Evolutionary conservation across 2,113 vertebrate genomes (phyloP), one percentile per base, ranked within the genome.

Genomic region (Tupaia chinensis): DNA sequence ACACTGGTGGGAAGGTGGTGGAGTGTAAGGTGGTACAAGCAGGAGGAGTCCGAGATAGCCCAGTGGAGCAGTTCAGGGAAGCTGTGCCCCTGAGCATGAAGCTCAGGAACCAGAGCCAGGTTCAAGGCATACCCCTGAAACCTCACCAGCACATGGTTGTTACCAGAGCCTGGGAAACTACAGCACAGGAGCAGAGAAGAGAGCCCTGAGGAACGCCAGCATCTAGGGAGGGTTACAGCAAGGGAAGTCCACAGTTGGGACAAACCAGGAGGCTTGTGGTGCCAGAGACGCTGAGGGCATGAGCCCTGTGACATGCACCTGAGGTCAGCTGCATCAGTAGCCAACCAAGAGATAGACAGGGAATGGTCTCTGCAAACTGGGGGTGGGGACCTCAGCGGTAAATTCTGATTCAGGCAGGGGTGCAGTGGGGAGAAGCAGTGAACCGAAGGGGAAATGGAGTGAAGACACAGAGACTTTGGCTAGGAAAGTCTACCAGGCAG

Each of bases 1-100:
- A 32, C 0, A 0, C 17, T 10, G 20, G 9, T 77, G 79, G 65
- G 34, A 32, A 72, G 44, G 1, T 4, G 0, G 5, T 1, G 3
- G 54, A 12, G n/a, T 4, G 13, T 0, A 12, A 91, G 54, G 34
- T 0, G 14, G 15, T 1, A 2, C 15, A 53, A 20, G 12, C 56
- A 27, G 8, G 11, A 25, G 58, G 15, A 12, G 22, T 70, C 29
- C 1, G 53, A 60, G 7, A 17, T 22, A 11, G 2, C 20, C 3
- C 53, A 53, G 54, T 60, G n/a, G 34, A 27, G 56, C 12, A 11
- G 68, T 2, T 7, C 4, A 3, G 60, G 25, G 19, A 22, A 34
- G 15, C 12, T 61, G 58, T n/a, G 56, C 1, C 15, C 27, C 16
- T 58, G 70, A 54, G 29, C 27, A 23, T 2, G 25, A 44, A 32